Percentiles rank a stretch among this genome's conserved stretches.
Conservation (phyloP, 2,113 vertebrate species). For the Protobothrops mucrosquamatus region DNA sequence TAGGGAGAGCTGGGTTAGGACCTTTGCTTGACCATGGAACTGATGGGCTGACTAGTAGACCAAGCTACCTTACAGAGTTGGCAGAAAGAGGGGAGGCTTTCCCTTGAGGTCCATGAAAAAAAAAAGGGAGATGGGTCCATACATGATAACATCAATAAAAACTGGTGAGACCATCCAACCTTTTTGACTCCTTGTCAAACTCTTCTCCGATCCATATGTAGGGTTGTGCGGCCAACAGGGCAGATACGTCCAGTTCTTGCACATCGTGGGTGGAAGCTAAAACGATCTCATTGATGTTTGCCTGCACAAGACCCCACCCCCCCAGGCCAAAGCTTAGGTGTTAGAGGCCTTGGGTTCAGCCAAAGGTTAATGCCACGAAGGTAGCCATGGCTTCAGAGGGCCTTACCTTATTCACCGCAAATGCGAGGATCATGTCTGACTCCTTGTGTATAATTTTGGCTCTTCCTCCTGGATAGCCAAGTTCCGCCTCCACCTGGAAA, state of each 20-base stretch:
- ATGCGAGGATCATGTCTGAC: slow-evolving; percentile 98
- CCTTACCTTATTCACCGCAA: slow-evolving; percentile 92
- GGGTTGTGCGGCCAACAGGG: slow-evolving; percentile 86
- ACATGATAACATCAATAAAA: not conserved
- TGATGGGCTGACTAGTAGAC: not conserved
- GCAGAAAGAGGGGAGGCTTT: not conserved
- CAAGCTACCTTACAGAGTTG: not conserved
- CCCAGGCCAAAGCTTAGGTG: slow-evolving; percentile 3
- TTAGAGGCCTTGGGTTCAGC: not conserved
- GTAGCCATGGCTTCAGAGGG: not conserved
- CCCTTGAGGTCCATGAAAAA: not conserved
- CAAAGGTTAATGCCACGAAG: not conserved
- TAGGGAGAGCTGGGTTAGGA: not conserved
- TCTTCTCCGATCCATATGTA: slow-evolving; percentile 98
- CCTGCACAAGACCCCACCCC: slow-evolving; percentile 66
- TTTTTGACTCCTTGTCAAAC: slow-evolving; percentile 94
- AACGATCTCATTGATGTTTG: slow-evolving; percentile 92
- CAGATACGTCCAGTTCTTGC: slow-evolving; percentile 94
- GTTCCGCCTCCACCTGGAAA: slow-evolving; percentile 93
- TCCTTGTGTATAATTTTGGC: slow-evolving; percentile 98
- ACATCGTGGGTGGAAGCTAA: slow-evolving; percentile 97
- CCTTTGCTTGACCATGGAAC: not conserved
- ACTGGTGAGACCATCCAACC: slow-evolving; percentile 69
- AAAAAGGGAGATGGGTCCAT: too few relatives aligned
- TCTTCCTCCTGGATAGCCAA: slow-evolving; percentile 95